Base-by-base conservation (phyloP, 2,797 vertebrate species). In the Schizopygopsis pylzovi region DNA sequence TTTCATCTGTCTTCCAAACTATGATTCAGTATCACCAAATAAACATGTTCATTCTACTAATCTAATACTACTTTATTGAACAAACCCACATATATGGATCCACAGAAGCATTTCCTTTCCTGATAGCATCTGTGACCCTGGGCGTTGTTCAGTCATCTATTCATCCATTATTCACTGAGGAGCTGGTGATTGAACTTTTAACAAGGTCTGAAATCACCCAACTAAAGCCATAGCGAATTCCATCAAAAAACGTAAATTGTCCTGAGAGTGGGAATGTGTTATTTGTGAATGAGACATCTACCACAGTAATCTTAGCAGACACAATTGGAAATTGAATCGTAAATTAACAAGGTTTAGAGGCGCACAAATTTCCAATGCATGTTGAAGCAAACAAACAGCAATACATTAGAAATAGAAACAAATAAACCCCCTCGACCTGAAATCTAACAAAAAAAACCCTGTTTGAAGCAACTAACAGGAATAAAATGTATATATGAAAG, bases 121-220 rank as follows among this genome's bases (percentile, higher is more conserved):
- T 45, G 67, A 85, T 87, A 79, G 59, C 56, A 73, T 85, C 68
- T 86, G 71, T 39, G 39, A 59, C 71, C 28, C 45, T 45, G 25
- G 56, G 68, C 47, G 13, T 81, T 70, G 76, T 85, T 83, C 41
- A 68, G 47, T 80, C 52, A 61, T 87, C 75, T 85, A 59, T 87
- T 89, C 54, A 88, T 84, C 61, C 67, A 84, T 82, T 84, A 89
- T 79, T n/a, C 28, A 37, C 67, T 2, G 61, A 81, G 54, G 16
- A 85, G 70, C 59, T 52, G n/a, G 45, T 89, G 84, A 89, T 86
- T 87, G 82, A 87, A 89, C 82, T 88, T 88, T 88, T 88, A 88
- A 89, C 88, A 89, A 86, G 84, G 37, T 89, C 85, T 88, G 83
- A 87, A 87, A 86, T 87, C 84, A 76, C 84, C 81, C 83, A 65